These are phyloP conservation scores for Stomatorhinus walkeri DNA, from an alignment of 2,797 vertebrate species.

Conservation along the genomic window DNA sequence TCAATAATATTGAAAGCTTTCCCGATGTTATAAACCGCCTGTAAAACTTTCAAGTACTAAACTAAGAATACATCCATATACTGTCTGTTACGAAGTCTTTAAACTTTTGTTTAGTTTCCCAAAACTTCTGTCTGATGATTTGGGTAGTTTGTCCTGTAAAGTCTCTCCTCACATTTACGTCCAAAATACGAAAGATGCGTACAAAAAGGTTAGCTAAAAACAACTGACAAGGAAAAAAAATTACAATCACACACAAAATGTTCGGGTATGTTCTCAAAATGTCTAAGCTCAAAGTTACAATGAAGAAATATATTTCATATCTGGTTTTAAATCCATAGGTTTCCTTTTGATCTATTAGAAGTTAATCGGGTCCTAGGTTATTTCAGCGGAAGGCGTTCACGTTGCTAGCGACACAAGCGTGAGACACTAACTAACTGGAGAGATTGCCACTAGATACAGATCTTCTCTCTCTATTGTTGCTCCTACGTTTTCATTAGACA, in stretches of 20 bases:
- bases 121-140: neutral
- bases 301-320: neutral
- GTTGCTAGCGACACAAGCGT: constrained; percentile 53
- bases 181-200: constrained; percentile 10
- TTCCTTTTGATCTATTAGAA: constrained; percentile 14
- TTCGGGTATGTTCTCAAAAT: constrained; percentile 11
- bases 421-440: constrained; percentile 74
- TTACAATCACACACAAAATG: neutral
- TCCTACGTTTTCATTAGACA: constrained; percentile 93
- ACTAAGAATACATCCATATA: constrained; percentile 13
- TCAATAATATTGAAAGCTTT: neutral
- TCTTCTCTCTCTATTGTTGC: constrained; percentile 85
- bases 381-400: constrained; percentile 51
- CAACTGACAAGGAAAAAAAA: neutral
- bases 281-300: neutral
- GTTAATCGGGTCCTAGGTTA: constrained; percentile 20
- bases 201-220: constrained; percentile 7
- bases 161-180: constrained; percentile 5
- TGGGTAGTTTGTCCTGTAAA: neutral
- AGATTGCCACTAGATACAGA: constrained; percentile 76
- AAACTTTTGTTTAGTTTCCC: constrained; percentile 11
- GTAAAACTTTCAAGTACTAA: neutral
- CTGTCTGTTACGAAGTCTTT: constrained; percentile 10
- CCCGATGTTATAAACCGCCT: neutral
- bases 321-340: constrained; percentile 18